phyloP scores from a whole-genome alignment of 1,140 invertebrate species.

The Harpegnathos saltator region DNA sequence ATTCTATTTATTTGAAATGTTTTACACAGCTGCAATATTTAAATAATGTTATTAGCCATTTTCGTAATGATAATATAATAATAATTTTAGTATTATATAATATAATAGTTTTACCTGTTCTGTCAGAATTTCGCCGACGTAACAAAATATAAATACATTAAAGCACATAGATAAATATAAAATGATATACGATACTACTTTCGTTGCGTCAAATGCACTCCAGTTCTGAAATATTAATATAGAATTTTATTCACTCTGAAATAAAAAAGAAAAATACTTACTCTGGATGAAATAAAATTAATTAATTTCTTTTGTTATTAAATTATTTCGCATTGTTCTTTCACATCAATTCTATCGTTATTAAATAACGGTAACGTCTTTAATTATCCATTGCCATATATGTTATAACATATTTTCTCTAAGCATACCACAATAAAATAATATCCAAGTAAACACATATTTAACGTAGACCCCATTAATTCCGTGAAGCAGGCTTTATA shows the following conservation, averaged over 20 bases:
- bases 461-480: conserved; percentile 72
- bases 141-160: conserved; percentile 76
- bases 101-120: conserved; percentile 60
- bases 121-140: conserved; percentile 69
- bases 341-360: background rate
- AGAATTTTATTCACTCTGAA: too few species aligned
- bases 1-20: too few species aligned
- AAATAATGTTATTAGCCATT: too few species aligned
- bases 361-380: background rate
- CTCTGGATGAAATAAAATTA: too few species aligned
- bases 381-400: background rate
- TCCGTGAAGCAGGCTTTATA: conserved; percentile 70
- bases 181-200: conserved; percentile 19
- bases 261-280: too few species aligned
- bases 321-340: background rate
- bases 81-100: too few species aligned
- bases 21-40: too few species aligned
- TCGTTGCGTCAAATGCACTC: conserved; percentile 19
- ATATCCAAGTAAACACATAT: conserved; percentile 75
- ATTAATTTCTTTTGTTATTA: background rate
- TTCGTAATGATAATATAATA: too few species aligned
- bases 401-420: background rate
- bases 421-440: conserved; percentile 75
- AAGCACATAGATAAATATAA: conserved; percentile 63
- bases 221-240: conserved; percentile 67